Percentiles rank a stretch among this genome's conserved stretches.
These are phyloP conservation scores for Cryptus viduatorius DNA, from an alignment of 2,888 invertebrate species.

Conservation along the genomic window DNA sequence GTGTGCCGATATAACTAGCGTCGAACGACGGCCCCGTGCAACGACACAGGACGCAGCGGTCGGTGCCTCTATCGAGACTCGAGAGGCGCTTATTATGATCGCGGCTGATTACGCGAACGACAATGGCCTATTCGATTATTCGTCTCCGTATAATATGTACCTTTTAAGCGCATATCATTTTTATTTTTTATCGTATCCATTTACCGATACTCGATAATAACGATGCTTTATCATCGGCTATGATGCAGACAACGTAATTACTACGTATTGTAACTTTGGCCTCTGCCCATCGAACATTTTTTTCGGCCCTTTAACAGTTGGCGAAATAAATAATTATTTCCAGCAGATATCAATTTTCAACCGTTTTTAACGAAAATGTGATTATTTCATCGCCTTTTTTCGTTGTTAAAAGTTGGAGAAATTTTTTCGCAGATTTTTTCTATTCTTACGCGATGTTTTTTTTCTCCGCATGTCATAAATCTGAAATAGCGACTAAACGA, in stretches of 20 bases:
- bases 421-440: too few relatives aligned
- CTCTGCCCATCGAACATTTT: neutral
- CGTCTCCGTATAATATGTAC: neutral
- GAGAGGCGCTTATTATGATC: constrained; percentile 45
- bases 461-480: too few relatives aligned
- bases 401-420: neutral
- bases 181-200: constrained; percentile 24
- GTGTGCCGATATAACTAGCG: neutral
- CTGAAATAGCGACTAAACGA: neutral
- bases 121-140: constrained; percentile 16
- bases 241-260: constrained; percentile 13
- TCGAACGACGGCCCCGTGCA: constrained; percentile 16
- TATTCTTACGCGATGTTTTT: too few relatives aligned
- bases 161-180: constrained; percentile 21
- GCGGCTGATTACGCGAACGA: constrained; percentile 50
- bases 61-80: constrained; percentile 7
- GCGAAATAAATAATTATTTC: neutral
- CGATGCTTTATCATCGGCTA: constrained; percentile 29
- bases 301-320: neutral
- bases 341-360: neutral
- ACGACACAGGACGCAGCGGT: neutral
- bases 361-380: neutral
- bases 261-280: constrained; percentile 17
- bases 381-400: neutral
- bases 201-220: constrained; percentile 36